These are phyloP conservation scores for Ancistrus triradiatus DNA, from an alignment of 2,113 vertebrate genomes.

Conservation along the genomic window DNA sequence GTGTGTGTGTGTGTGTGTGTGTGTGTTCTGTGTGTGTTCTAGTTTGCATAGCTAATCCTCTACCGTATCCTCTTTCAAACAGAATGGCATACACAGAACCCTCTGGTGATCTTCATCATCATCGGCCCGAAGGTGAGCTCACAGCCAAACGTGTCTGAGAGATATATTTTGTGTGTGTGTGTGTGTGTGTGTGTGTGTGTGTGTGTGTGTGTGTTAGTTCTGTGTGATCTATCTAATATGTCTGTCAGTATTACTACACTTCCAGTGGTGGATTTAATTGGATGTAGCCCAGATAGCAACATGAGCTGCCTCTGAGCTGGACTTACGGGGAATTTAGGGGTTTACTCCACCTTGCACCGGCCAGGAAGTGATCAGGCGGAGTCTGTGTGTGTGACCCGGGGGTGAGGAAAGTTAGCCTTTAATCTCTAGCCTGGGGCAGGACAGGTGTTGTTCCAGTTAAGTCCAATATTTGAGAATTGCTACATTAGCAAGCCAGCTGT, in stretches of 20 bases:
- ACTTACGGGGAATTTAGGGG: conserved; percentile 43
- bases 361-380: not conserved
- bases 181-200: not conserved
- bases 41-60: conserved; percentile 16
- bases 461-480: too few relatives aligned
- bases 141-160: conserved; percentile 14
- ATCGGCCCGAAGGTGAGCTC: conserved; percentile 79
- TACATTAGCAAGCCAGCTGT: too few relatives aligned
- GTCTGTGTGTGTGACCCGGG: not conserved
- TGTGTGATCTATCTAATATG: too few relatives aligned
- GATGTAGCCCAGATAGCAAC: conserved; percentile 55
- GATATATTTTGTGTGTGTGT: not conserved
- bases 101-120: conserved; percentile 74
- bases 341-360: not conserved
- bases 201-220: not conserved
- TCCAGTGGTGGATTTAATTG: conserved; percentile 53
- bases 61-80: conserved; percentile 48
- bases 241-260: conserved; percentile 22
- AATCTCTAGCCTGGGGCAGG: too few relatives aligned
- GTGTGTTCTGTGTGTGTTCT: not conserved
- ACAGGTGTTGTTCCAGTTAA: too few relatives aligned
- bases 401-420: conserved; percentile 13
- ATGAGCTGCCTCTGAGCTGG: conserved; percentile 53
- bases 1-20: too few relatives aligned
- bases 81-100: conserved; percentile 81